Base-by-base conservation (phyloP, 2,797 vertebrate genomes). In the Phoebastria nigripes region DNA sequence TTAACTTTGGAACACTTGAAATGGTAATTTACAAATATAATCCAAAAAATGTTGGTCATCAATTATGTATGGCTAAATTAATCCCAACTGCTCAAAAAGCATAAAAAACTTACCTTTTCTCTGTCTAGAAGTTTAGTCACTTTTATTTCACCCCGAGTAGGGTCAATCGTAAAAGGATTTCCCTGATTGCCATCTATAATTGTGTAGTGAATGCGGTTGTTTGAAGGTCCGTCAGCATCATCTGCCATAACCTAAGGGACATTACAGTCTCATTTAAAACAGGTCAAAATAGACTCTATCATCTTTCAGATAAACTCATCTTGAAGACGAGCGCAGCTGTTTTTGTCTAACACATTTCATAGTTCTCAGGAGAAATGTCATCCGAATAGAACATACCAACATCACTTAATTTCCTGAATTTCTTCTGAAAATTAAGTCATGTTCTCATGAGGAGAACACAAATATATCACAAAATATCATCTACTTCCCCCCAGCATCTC, bases 171-270 rank as follows among this genome's bases (percentile, higher is more conserved):
- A 96, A 99, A 99, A 11, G 99, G 99, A 95, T 98, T 99, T 96
- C 99, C 99, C 93, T 99, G 99, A 97, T 99, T 99, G 59, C 99
- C 99, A 4, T 98, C 98, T 95, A 98, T 97, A 77, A 99, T 99
- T 49, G 99, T 89, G 69, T 99, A 99, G 67, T 96, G 99, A 94
- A 99, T 98, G 73, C 97, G 98, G 97, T 98, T 98, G 97, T 98
- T 98, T 12, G 98, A 98, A 49, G 99, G 99, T 20, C 99, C 99
- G n/a, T 99, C 99, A 2, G 98, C 97, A 94, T 99, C 99, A 89
- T 99, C 99, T 15, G 99, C 99, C 97, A 99, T 95, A 81, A 99
- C 99, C 99, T 99, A 93, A 65, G 91, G 76, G 87, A 97, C 3
- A 97, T 56, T 15, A 97, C 29, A 96, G 39, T 91, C 33, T 80